These are phyloP conservation scores for Enteromius viviparus DNA, from an alignment of 2,797 vertebrate species.

Conservation along the genomic window DNA sequence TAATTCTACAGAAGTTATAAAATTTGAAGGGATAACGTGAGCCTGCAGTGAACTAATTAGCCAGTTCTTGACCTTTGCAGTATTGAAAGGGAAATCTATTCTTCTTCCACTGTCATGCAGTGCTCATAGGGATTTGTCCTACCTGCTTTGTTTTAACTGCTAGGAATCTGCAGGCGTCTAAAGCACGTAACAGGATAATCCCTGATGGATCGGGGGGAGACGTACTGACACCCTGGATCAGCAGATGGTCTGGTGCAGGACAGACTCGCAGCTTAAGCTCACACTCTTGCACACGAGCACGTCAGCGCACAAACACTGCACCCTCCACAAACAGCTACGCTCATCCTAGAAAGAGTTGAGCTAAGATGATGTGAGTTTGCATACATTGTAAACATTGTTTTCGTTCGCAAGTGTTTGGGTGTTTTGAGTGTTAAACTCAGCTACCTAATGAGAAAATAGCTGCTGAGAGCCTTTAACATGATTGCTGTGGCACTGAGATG, in stretches of 20 bases:
- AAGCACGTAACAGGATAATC: constrained; percentile 59
- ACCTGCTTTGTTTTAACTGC: constrained; percentile 59
- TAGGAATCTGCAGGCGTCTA: constrained; percentile 49
- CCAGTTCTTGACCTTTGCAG: neutral
- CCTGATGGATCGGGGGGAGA: constrained; percentile 52
- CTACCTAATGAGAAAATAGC: constrained; percentile 5
- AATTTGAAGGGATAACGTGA: neutral
- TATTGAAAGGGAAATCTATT: neutral
- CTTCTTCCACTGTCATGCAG: constrained; percentile 28
- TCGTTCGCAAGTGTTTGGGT: constrained; percentile 15
- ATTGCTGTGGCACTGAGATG: neutral
- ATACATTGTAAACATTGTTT: constrained; percentile 26
- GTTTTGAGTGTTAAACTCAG: neutral
- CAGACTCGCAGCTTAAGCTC: constrained; percentile 38
- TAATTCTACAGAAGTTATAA: neutral
- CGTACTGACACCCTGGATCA: constrained; percentile 60
- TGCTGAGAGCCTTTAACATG: neutral
- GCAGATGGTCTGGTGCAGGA: constrained; percentile 51
- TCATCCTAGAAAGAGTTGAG: neutral
- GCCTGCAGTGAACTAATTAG: neutral
- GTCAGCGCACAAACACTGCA: neutral
- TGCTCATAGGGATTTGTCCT: constrained; percentile 37
- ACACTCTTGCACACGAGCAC: constrained; percentile 26
- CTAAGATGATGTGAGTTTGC: neutral
- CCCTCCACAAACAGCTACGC: neutral